A percentile compares a stretch with the other conserved stretches of the same genome.
phyloP scores from a whole-genome alignment of 2,888 invertebrate genomes.

The Plusia festucae region DNA sequence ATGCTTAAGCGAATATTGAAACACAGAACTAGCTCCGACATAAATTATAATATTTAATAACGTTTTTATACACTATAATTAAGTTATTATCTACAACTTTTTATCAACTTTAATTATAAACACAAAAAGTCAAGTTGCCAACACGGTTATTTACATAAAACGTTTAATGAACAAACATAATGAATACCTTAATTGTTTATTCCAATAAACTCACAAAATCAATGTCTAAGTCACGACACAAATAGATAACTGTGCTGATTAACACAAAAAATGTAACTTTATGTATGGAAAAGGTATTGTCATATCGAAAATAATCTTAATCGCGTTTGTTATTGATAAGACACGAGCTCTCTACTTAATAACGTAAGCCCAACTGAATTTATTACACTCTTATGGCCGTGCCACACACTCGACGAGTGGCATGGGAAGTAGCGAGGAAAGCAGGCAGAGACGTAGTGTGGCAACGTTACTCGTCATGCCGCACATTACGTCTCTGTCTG shows the following conservation, averaged over 20 bases:
- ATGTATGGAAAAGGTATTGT: slow-evolving; percentile 14
- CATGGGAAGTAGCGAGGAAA: too few relatives aligned
- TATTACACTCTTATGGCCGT: too few relatives aligned
- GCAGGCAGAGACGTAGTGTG: too few relatives aligned
- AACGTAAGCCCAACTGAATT: slow-evolving; percentile 52
- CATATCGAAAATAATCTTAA: slow-evolving; percentile 25
- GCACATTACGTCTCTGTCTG: too few relatives aligned
- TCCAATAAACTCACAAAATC: slow-evolving; percentile 28
- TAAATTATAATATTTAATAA: slow-evolving; percentile 19
- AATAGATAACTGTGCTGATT: slow-evolving; percentile 32
- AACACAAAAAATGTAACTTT: slow-evolving; percentile 23
- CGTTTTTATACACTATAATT: slow-evolving; percentile 30
- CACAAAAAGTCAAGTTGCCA: slow-evolving; percentile 15
- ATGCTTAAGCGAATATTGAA: slow-evolving; percentile 26
- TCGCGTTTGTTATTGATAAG: slow-evolving; percentile 42
- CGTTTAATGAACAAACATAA: slow-evolving; percentile 16
- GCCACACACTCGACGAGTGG: too few relatives aligned
- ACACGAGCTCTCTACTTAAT: slow-evolving; percentile 46
- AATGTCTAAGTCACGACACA: slow-evolving; percentile 29
- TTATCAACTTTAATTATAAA: slow-evolving; percentile 26
- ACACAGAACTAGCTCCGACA: slow-evolving; percentile 15
- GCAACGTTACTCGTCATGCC: too few relatives aligned
- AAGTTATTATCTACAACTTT: slow-evolving; percentile 35
- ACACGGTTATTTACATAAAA: slow-evolving; percentile 26
- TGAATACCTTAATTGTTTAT: slow-evolving; percentile 28